Base-by-base conservation (phyloP, 2,797 vertebrate species). In the Crocodylus rhombifer region DNA sequence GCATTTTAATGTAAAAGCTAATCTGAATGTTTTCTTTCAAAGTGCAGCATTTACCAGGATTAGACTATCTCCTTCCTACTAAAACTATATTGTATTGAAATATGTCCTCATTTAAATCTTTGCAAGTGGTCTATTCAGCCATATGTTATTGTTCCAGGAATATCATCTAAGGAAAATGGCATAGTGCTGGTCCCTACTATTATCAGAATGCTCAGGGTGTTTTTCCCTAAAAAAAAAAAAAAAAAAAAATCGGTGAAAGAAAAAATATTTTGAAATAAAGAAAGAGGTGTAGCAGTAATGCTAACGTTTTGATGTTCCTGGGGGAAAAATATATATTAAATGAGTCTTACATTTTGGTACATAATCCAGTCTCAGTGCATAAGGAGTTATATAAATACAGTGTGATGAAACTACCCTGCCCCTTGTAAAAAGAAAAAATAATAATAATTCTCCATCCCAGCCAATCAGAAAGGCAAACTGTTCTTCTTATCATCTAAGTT, bases 1-100 rank as follows among this genome's bases (percentile, higher is more conserved):
- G 82, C 18, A 90, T 95, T 95, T 77, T 58, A 78, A 84, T 89
- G 86, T 55, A 67, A 77, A 92, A 82, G 42, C 71, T 64, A 76
- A 4, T 51, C 60, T 63, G 58, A n/a, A 21, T 67, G n/a, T 78
- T 94, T 10, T 1, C 51, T 81, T 74, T 80, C 16, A 33, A 89
- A 80, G 89, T 95, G 88, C 84, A 90, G 74, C 82, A 82, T 65
- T 82, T 82, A 42, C 3, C 28, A 26, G 56, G 33, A 23, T 81
- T 86, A 16, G 6, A 79, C 74, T 55, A 20, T 2, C n/a, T 63
- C 62, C 57, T 89, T 58, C 94, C n/a, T 18, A 33, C 15, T 60
- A 85, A 77, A 69, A 33, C 2, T 63, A 4, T 25, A 33, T 15
- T 80, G 36, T 51, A 51, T 51, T 51, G 42, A 81, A 71, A 14